Evolutionary conservation across 2,113 vertebrate species (phyloP).

Genomic region (Microtus ochrogaster): DNA sequence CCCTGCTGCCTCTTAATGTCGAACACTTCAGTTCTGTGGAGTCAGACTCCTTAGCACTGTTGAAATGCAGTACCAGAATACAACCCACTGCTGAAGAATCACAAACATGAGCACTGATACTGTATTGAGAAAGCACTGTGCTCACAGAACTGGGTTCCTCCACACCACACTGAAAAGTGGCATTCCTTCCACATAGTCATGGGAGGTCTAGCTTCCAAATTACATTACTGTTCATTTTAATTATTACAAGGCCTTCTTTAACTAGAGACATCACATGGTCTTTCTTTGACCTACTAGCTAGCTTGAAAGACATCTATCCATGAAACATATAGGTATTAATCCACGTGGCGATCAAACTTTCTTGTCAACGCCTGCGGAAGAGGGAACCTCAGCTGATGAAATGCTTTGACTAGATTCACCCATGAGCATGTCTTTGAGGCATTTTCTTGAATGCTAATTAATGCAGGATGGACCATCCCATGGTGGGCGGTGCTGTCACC

Average conservation of each 20-base stretch:
- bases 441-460: not conserved
- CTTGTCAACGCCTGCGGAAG: not conserved
- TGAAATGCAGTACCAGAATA: not conserved
- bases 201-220: not conserved
- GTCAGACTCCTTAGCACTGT: not conserved
- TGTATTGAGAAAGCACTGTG: not conserved
- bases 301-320: not conserved
- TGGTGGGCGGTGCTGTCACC: not conserved
- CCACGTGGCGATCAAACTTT: not conserved
- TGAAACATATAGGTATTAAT: not conserved
- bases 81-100: not conserved
- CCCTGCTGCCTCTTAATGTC: not conserved
- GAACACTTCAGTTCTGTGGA: not conserved
- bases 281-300: not conserved
- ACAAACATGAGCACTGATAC: not conserved
- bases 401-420: not conserved
- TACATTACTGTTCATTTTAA: not conserved
- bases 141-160: not conserved
- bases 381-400: not conserved
- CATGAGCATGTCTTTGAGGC: not conserved
- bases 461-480: not conserved
- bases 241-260: not conserved
- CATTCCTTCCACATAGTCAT: not conserved
- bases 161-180: not conserved
- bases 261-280: not conserved